A percentile compares a stretch with the other conserved stretches of the same genome.
Evolutionary conservation across 2,113 vertebrate genomes (phyloP).

Genomic region (Odontesthes bonariensis): DNA sequence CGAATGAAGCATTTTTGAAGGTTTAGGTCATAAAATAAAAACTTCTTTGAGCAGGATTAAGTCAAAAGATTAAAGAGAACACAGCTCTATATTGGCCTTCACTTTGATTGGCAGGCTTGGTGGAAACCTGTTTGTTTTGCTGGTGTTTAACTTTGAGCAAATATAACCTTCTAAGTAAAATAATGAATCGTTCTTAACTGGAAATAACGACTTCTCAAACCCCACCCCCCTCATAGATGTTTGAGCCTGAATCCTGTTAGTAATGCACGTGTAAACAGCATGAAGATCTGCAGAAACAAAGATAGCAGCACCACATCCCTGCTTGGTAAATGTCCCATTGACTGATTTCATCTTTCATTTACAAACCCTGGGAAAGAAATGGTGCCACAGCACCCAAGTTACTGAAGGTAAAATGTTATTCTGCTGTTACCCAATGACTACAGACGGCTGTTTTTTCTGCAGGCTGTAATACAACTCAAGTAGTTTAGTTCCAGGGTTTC

Average conservation of each 20-base stretch:
- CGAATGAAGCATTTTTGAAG: conserved; percentile 4
- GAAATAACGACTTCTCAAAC: not conserved
- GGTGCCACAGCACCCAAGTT: not conserved
- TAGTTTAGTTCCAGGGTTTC: not conserved
- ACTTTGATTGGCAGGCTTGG: not conserved
- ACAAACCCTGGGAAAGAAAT: not conserved
- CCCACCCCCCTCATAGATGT: not conserved
- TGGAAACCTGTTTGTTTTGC: not conserved
- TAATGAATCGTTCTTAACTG: not conserved
- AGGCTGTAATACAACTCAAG: not conserved
- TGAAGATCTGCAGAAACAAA: not conserved
- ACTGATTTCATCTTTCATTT: not conserved
- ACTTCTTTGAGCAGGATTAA: not conserved
- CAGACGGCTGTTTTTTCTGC: not conserved
- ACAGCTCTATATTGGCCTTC: not conserved
- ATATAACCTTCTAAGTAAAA: not conserved
- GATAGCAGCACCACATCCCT: not conserved
- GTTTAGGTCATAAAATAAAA: not conserved
- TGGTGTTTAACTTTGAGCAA: not conserved
- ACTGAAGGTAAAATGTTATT: not conserved
- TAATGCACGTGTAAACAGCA: not conserved
- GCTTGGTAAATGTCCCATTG: not conserved
- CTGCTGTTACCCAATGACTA: not conserved
- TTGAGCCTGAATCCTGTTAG: not conserved
- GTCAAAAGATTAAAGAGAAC: not conserved